Evolutionary conservation across 2,797 vertebrate genomes (phyloP).

Genomic region (Xenentodon cancila): DNA sequence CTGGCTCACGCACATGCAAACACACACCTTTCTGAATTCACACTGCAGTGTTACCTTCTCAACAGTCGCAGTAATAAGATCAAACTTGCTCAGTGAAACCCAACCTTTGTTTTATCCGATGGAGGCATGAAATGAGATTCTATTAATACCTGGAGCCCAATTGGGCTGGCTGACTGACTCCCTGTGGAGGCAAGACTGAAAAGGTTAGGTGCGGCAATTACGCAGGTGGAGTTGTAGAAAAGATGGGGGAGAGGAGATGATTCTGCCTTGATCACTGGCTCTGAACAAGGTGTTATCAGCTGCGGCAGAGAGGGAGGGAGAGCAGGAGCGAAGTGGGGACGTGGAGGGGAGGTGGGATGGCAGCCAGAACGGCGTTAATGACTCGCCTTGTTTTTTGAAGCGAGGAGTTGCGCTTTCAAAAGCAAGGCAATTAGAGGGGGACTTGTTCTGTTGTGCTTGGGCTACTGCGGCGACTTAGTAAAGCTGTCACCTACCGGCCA

Average conservation of each 20-base stretch:
- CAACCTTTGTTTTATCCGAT: constrained; percentile 86
- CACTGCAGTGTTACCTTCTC: constrained; percentile 58
- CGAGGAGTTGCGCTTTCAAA: constrained; percentile 74
- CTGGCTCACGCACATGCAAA: constrained; percentile 20
- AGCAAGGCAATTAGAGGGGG: constrained; percentile 77
- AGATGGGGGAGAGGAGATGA: constrained; percentile 73
- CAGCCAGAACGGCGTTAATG: constrained; percentile 78
- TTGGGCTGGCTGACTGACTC: constrained; percentile 77
- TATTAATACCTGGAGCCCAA: constrained; percentile 83
- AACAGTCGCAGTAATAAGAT: constrained; percentile 79
- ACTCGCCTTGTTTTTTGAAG: constrained; percentile 77
- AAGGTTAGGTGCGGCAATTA: constrained; percentile 88
- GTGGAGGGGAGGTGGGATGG: constrained; percentile 34
- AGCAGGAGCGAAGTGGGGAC: constrained; percentile 10
- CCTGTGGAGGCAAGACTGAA: constrained; percentile 80
- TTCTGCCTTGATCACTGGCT: constrained; percentile 75
- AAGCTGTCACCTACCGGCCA: constrained; percentile 57
- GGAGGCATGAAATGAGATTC: constrained; percentile 83
- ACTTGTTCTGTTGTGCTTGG: constrained; percentile 66
- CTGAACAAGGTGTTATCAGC: constrained; percentile 76
- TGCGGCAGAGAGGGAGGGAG: constrained; percentile 39
- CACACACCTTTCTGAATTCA: constrained; percentile 40
- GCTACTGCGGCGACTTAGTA: constrained; percentile 60
- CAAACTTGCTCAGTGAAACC: constrained; percentile 80
- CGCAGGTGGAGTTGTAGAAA: constrained; percentile 82